Evolutionary conservation across 2,113 vertebrate species (phyloP), one percentile per base, ranked within the genome.

Genomic region (Ictidomys tridecemlineatus): DNA sequence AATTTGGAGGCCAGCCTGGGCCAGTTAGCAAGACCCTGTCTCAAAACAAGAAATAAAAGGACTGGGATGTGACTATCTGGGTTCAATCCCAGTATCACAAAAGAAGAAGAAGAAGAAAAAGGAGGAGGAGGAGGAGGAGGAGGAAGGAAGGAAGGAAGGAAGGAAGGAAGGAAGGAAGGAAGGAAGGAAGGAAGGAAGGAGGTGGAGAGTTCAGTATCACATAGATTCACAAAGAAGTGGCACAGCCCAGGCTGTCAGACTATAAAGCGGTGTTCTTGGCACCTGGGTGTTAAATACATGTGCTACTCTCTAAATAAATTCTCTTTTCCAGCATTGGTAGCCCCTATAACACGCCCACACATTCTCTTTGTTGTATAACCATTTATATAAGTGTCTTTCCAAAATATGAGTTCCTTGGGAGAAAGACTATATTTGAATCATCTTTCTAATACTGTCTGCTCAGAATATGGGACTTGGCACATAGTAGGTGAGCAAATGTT

Each of bases 311-410:
- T 69, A 45, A 76, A 53, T 32, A 63, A 17, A 32, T 51, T 86
- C 24, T 70, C 48, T 61, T 28, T 12, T 63, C 0, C 1, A 73
- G 39, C 18, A 34, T 34, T 20, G 22, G 67, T 34, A 69, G 70
- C 45, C 48, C 65, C 73, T 22, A 45, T 2, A 69, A 39, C 73
- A 85, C 37, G 63, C 32, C 37, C 34, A 74, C 16, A n/a, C 70
- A 80, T 58, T 63, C 45, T 91, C 32, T 53, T 56, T 83, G 32
- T 39, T 94, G 6, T 45, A 61, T 73, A 78, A 78, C 24, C 70
- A 74, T 73, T 92, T 85, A 92, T 37, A 20, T 65, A 95, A 91
- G 78, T 22, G 8, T 74, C 82, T 79, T 94, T 93, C 26, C 28
- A 72, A 78, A 93, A 65, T n/a, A 85, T 20, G 26, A 80, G 14